phyloP scores from a whole-genome alignment of 1,140 invertebrate genomes.

The Bicyclus anynana region DNA sequence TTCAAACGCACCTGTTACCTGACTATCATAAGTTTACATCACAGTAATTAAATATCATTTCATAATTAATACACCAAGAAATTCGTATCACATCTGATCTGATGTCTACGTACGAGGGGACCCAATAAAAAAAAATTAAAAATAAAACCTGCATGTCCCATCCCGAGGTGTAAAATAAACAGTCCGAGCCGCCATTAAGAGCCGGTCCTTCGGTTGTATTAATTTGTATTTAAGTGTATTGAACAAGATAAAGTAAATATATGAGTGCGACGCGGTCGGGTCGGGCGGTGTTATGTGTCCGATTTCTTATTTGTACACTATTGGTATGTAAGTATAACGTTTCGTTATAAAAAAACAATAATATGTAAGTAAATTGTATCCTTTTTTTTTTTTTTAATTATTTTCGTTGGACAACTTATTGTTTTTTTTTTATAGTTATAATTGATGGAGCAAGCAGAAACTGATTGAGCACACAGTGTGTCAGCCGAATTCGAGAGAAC shows the following conservation, averaged over 20 bases:
- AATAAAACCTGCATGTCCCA: constrained; percentile 61
- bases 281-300: constrained; percentile 52
- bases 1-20: too few relatives aligned
- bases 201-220: constrained; percentile 69
- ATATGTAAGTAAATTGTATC: not conserved
- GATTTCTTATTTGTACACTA: constrained; percentile 20
- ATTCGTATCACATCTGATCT: too few relatives aligned
- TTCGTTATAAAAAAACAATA: not conserved
- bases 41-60: too few relatives aligned
- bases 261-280: constrained; percentile 48
- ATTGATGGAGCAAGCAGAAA: too few relatives aligned
- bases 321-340: constrained; percentile 3
- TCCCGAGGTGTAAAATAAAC: constrained; percentile 74
- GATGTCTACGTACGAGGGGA: constrained; percentile 29
- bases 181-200: constrained; percentile 65
- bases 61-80: too few relatives aligned
- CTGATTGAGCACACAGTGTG: too few relatives aligned
- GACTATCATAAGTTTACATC: too few relatives aligned
- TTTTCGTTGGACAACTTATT: too few relatives aligned
- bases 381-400: too few relatives aligned
- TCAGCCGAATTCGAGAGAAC: too few relatives aligned
- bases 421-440: too few relatives aligned
- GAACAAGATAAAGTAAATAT: constrained; percentile 75
- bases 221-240: constrained; percentile 77
- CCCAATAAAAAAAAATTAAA: constrained; percentile 61